Evolutionary conservation across 2,888 invertebrate genomes (phyloP).

Genomic region (Trichogramma evanescens): DNA sequence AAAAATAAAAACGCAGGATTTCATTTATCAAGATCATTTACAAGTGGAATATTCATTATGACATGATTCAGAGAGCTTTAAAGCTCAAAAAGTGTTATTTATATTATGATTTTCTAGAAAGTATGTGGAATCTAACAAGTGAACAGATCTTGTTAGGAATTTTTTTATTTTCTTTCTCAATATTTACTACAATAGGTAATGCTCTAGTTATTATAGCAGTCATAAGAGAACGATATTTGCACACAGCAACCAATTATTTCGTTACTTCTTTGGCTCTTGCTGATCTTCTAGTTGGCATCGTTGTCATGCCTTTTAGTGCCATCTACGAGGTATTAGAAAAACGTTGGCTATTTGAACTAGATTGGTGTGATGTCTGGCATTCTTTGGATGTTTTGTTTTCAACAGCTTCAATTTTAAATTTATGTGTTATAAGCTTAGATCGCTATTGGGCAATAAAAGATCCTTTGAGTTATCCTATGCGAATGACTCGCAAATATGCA

Average conservation of each 20-base stretch:
- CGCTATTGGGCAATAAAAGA: conserved; percentile 99
- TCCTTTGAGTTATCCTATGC: conserved; percentile 93
- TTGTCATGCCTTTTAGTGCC: conserved; percentile 97
- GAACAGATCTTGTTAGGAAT: conserved; percentile 73
- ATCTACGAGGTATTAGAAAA: conserved; percentile 82
- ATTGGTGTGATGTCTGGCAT: conserved; percentile 97
- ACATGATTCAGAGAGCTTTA: too few species aligned
- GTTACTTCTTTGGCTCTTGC: conserved; percentile 95
- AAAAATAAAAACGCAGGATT: too few species aligned
- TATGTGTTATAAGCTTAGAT: conserved; percentile 94
- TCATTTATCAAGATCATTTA: too few species aligned
- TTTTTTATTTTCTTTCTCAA: conserved; percentile 77
- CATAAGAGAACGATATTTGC: conserved; percentile 83
- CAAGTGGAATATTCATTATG: too few species aligned
- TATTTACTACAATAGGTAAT: conserved; percentile 93
- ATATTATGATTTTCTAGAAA: conserved; percentile 19
- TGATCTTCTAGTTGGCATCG: conserved; percentile 89
- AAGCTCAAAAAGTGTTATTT: background rate
- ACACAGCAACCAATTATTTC: conserved; percentile 96
- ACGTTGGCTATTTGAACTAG: conserved; percentile 89
- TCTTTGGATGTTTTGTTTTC: conserved; percentile 94
- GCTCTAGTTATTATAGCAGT: conserved; percentile 90
- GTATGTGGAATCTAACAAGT: conserved; percentile 51
- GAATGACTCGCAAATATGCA: conserved; percentile 85
- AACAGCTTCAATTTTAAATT: conserved; percentile 93